Percentiles rank a stretch among this genome's conserved stretches.
Conservation (phyloP, 2,113 vertebrate genomes). For the Himantopus leucocephalus region DNA sequence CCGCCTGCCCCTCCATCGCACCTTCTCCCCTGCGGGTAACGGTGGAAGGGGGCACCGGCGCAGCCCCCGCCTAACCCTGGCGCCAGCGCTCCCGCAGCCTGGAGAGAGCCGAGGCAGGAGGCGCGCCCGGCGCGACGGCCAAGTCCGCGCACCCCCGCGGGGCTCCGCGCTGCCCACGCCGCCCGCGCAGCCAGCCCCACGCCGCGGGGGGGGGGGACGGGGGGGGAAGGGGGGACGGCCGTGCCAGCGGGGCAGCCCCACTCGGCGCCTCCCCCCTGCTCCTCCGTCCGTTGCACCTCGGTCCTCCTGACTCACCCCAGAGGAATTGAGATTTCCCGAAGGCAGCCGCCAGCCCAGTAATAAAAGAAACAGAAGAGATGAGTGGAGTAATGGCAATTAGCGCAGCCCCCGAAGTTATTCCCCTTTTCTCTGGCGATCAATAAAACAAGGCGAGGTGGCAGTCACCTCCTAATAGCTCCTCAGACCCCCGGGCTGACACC, state of each 20-base stretch:
- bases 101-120: background rate
- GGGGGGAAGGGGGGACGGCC: no score
- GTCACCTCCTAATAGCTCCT: conserved; percentile 11
- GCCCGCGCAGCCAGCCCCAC: background rate
- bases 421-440: background rate
- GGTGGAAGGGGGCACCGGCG: background rate
- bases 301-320: conserved; percentile 18
- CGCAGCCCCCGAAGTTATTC: background rate
- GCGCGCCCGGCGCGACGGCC: background rate
- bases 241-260: background rate
- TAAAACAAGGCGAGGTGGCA: conserved; percentile 22
- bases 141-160: background rate
- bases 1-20: background rate
- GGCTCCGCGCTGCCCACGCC: background rate
- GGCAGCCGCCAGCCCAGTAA: background rate
- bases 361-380: background rate
- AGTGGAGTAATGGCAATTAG: background rate
- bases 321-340: background rate
- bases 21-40: background rate
- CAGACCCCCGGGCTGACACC: background rate
- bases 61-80: background rate
- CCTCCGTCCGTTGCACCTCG: background rate
- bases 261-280: background rate
- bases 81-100: background rate
- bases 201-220: background rate